A percentile compares a stretch with the other conserved stretches of the same genome.
phyloP scores from a whole-genome alignment of 1,140 invertebrate species.

The Pseudomyrmex pallidus region DNA sequence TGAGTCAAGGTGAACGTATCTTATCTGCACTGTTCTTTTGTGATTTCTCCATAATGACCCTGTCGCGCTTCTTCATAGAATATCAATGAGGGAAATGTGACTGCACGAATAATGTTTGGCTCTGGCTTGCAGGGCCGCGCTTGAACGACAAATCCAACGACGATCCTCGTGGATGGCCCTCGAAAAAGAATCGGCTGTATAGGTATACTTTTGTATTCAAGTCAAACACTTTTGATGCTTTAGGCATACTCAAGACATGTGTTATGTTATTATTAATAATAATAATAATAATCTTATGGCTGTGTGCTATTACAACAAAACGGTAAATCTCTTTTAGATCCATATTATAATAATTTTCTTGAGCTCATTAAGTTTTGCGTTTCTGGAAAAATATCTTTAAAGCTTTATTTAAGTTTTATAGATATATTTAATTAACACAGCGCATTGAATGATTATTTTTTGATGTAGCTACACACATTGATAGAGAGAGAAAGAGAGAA shows the following conservation, averaged over 20 bases:
- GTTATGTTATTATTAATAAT: background rate
- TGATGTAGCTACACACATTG: too few relatives aligned
- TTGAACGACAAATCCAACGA: slow-evolving; percentile 32
- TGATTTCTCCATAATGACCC: slow-evolving; percentile 64
- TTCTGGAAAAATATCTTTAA: too few relatives aligned
- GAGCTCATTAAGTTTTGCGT: background rate
- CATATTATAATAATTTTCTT: background rate
- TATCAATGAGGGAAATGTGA: slow-evolving; percentile 68
- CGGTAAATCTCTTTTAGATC: background rate
- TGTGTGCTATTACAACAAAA: background rate
- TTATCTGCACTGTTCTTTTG: slow-evolving; percentile 68
- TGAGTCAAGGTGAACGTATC: slow-evolving; percentile 67
- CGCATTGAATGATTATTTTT: too few relatives aligned
- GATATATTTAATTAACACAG: too few relatives aligned
- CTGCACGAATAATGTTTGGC: slow-evolving; percentile 36
- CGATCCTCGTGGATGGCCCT: slow-evolving; percentile 12
- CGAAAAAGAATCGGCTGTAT: slow-evolving; percentile 13
- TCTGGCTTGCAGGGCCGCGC: slow-evolving; percentile 23
- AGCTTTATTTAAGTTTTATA: too few relatives aligned
- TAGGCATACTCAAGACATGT: background rate
- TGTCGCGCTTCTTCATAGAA: slow-evolving; percentile 60
- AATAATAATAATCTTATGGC: too few relatives aligned
- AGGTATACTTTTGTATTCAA: slow-evolving; percentile 37
- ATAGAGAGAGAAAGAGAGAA: too few relatives aligned
- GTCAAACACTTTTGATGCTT: background rate